Base-by-base conservation (phyloP, 1,140 invertebrate species). In the Pararge aegeria region DNA sequence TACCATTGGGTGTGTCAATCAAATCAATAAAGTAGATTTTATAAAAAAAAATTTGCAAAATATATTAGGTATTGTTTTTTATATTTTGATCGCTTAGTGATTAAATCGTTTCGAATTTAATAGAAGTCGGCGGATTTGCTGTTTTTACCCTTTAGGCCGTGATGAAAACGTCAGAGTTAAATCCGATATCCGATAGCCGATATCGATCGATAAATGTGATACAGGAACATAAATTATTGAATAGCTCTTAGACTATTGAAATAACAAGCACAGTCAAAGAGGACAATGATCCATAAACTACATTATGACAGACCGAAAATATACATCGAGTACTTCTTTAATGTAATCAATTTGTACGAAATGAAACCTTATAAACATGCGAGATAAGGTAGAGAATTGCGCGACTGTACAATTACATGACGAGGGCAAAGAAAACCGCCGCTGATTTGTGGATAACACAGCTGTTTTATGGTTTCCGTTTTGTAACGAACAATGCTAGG, bases 211-310 rank as follows among this genome's bases (percentile, higher is more conserved):
- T n/a, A n/a, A n/a, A n/a, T n/a, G n/a, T n/a, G n/a, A n/a, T n/a
- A n/a, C n/a, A n/a, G n/a, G n/a, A n/a, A n/a, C n/a, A n/a, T n/a
- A 34, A 34, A 34, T 34, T 12, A 12, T n/a, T 34, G 1, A 6
- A 3, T 34, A 34, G 7, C 30, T 34, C 30, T 34, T 12, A 34
- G 7, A 34, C 30, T 34, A 34, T 34, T 34, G 10, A 46, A 46
- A 46, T 46, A 58, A 59, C 48, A 63, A 60, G 56, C 61, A 60
- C 60, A 63, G 18, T 60, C 55, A 40, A 67, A 65, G 42, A 53
- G 56, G 46, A 76, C 74, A 75, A 75, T 72, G 69, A 59, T 61
- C 68, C 54, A 75, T 78, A 78, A 78, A 78, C 72, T 67, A 75
- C 63, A 68, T 66, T 68, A 75, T 78, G 75, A 75, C 70, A 67